phyloP scores from a whole-genome alignment of 1,140 invertebrate genomes.

The Aethina tumida region DNA sequence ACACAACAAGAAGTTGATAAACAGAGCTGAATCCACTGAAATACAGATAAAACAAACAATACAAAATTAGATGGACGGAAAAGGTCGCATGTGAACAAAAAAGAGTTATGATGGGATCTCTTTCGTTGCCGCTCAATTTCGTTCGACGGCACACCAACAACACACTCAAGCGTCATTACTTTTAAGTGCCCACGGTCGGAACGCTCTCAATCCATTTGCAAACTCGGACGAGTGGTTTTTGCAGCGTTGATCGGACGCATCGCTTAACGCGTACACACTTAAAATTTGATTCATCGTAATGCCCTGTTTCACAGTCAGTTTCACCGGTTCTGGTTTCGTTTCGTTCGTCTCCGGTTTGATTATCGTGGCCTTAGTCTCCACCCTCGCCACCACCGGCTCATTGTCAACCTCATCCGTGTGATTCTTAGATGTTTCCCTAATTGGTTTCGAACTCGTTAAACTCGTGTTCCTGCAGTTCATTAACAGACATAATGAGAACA shows the following conservation, averaged over 20 bases:
- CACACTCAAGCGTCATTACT: too few relatives aligned
- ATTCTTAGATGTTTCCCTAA: neutral
- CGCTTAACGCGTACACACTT: constrained; percentile 13
- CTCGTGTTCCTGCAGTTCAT: constrained; percentile 3
- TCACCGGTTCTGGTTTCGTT: constrained; percentile 8
- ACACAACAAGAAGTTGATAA: too few relatives aligned
- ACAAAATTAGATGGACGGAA: too few relatives aligned
- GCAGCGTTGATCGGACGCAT: constrained; percentile 12
- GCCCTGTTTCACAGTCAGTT: constrained; percentile 21
- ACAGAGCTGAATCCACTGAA: too few relatives aligned
- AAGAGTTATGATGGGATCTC: too few relatives aligned
- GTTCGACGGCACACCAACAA: too few relatives aligned
- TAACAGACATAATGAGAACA: too few relatives aligned
- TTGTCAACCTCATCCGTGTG: neutral
- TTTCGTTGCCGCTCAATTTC: too few relatives aligned
- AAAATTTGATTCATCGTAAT: constrained; percentile 19
- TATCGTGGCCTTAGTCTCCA: constrained; percentile 4
- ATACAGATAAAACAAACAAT: too few relatives aligned
- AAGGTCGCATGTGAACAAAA: too few relatives aligned
- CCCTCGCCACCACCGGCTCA: neutral
- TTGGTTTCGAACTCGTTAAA: neutral
- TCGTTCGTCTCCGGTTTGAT: neutral
- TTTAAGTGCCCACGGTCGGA: constrained; percentile 22
- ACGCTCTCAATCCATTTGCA: constrained; percentile 12
- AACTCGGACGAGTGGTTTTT: constrained; percentile 18